Evolutionary conservation across 2,888 invertebrate species (phyloP).

Genomic region (Boloria euphrosyne): DNA sequence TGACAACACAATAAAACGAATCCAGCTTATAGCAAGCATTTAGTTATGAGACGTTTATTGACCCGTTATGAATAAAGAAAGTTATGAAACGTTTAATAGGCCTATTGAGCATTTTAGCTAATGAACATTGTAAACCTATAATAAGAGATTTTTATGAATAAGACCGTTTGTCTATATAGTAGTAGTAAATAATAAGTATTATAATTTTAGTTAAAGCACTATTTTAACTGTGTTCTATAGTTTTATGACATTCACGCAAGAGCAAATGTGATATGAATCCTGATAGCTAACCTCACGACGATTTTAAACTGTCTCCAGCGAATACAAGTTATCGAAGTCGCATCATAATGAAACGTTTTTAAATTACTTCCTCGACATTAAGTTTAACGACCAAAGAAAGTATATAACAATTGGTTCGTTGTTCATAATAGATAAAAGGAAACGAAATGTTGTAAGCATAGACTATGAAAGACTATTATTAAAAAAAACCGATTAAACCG

Average conservation of each 20-base stretch:
- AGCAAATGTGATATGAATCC: neutral
- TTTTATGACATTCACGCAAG: slow-evolving; percentile 7
- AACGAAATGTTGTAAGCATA: slow-evolving; percentile 6
- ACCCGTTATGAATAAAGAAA: too few species aligned
- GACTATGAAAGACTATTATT: neutral
- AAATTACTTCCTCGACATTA: slow-evolving; percentile 20
- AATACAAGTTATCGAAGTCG: neutral
- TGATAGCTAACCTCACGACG: slow-evolving; percentile 7
- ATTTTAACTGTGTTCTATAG: neutral
- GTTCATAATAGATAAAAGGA: slow-evolving; percentile 6
- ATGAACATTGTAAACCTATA: too few species aligned
- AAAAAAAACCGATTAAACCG: too few species aligned
- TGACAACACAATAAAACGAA: too few species aligned
- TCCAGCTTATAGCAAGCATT: too few species aligned
- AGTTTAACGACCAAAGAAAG: slow-evolving; percentile 10
- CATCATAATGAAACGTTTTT: slow-evolving; percentile 12
- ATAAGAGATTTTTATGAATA: too few species aligned
- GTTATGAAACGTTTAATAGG: too few species aligned
- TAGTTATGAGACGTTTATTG: too few species aligned
- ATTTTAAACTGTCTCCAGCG: slow-evolving; percentile 7
- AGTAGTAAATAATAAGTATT: too few species aligned
- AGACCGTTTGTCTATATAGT: too few species aligned
- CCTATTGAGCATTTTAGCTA: too few species aligned
- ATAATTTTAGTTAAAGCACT: too few species aligned
- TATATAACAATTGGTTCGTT: slow-evolving; percentile 16